These are phyloP conservation scores for Danaus plexippus DNA, from an alignment of 1,140 invertebrate species.

Conservation along the genomic window DNA sequence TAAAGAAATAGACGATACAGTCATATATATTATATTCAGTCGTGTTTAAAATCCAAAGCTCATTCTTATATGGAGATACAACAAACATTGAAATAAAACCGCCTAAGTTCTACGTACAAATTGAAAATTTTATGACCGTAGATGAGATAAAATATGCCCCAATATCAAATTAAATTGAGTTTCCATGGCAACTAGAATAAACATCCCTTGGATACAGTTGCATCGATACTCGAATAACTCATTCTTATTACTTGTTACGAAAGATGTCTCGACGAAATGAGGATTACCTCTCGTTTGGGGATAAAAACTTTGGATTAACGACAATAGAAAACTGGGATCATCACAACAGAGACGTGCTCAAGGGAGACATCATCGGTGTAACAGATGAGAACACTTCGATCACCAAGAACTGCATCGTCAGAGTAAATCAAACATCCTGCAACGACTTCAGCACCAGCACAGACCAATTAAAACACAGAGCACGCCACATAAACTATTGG, in stretches of 20 bases:
- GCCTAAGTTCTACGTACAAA: too few relatives aligned
- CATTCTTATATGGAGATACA: too few relatives aligned
- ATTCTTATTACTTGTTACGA: background rate
- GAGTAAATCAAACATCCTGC: conserved; percentile 58
- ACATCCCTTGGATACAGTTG: too few relatives aligned
- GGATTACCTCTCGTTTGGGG: conserved; percentile 49
- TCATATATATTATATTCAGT: too few relatives aligned
- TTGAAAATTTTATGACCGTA: too few relatives aligned
- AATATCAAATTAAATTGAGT: too few relatives aligned
- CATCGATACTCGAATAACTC: too few relatives aligned
- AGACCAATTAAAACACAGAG: conserved; percentile 72
- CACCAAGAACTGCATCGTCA: conserved; percentile 60
- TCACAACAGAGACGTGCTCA: conserved; percentile 49
- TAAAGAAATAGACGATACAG: too few relatives aligned
- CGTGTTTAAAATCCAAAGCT: too few relatives aligned
- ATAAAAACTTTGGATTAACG: conserved; percentile 45
- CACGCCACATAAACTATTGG: conserved; percentile 76
- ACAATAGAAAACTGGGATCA: conserved; percentile 49
- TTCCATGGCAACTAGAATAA: too few relatives aligned
- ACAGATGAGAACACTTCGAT: conserved; percentile 53
- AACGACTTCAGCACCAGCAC: conserved; percentile 72
- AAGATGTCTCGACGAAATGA: conserved; percentile 30
- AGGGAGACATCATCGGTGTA: conserved; percentile 56
- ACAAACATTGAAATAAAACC: too few relatives aligned
- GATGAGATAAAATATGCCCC: too few relatives aligned